Evolutionary conservation across 2,888 invertebrate genomes (phyloP), one percentile per base, ranked within the genome.

Genomic region (Cremastobaeus sp.): DNA sequence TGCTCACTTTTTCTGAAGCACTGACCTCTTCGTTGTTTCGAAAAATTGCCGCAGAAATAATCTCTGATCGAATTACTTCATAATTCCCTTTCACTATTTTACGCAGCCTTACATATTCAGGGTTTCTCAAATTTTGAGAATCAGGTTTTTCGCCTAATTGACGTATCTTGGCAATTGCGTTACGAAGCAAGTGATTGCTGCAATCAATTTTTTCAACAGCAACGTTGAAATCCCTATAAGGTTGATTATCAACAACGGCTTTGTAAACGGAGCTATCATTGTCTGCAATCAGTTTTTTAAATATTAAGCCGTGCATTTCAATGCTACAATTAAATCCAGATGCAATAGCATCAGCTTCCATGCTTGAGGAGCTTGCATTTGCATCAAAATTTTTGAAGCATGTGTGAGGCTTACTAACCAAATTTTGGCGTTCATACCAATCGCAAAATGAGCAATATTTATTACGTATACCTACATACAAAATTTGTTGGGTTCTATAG

Each of bases 181-280:
- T 32, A n/a, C 34, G 6, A 3, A 32, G 11, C 11, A 32, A 11
- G 11, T 32, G 34, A 32, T 32, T 32, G 34, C 34, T 32, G n/a
- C 34, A 32, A n/a, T 32, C 34, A 11, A 32, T 32, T 32, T 32
- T 32, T 32, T 32, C 34, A 32, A 32, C 34, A 3, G 11, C n/a
- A 32, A 32, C 11, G 11, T 32, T 32, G 34, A 6, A 32, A n/a
- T 32, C n/a, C 5, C n/a, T n/a, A 11, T 32, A 32, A 3, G 34
- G 34, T 32, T 32, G 34, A 32, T 32, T 32, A 32, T 32, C 34
- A 3, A 32, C 11, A 11, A 32, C 11, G 3, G 34, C 34, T 32
- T 32, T 32, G 11, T 32, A 32, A 32, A 32, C 34, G 11, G 3
- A n/a, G 11, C 34, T 32, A 11, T 32, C 34, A n/a, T 32, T 32